Conservation (phyloP, 2,113 vertebrate species). For the Ahaetulla prasina region DNA sequence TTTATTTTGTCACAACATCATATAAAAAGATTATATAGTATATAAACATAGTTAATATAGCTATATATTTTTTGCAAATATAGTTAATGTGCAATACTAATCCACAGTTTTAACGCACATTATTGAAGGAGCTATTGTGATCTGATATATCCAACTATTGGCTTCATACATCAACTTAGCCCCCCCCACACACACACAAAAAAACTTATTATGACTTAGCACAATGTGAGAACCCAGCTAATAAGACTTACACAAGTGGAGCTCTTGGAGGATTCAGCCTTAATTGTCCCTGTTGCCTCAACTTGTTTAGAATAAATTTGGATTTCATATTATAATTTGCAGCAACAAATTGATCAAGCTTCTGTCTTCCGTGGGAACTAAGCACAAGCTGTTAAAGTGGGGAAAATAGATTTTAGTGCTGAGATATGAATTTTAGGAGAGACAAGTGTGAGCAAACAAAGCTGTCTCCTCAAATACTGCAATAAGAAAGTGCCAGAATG, state of each 20-base stretch:
- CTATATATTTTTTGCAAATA: too few relatives aligned
- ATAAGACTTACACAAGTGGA: not conserved
- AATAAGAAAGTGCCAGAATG: constrained; percentile 54
- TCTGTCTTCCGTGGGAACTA: constrained; percentile 59
- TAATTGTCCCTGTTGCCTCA: constrained; percentile 19
- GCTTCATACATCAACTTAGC: not conserved
- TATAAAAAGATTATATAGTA: too few relatives aligned
- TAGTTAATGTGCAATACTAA: not conserved
- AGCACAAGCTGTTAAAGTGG: constrained; percentile 58
- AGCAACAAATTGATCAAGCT: constrained; percentile 49
- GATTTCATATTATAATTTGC: constrained; percentile 46
- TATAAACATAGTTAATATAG: too few relatives aligned
- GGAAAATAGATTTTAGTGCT: constrained; percentile 57
- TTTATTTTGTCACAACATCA: too few relatives aligned
- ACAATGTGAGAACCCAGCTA: not conserved
- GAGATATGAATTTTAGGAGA: constrained; percentile 61
- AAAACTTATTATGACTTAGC: not conserved
- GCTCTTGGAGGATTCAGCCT: not conserved
- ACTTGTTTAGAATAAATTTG: constrained; percentile 38
- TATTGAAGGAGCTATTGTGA: not conserved
- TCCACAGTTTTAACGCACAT: not conserved
- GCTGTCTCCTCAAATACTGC: constrained; percentile 62
- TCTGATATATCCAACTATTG: not conserved
- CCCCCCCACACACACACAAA: not conserved
- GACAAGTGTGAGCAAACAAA: constrained; percentile 72